A percentile compares a stretch with the other conserved stretches of the same genome.
These are phyloP conservation scores for Larimichthys polyactis DNA, from an alignment of 2,113 vertebrate species.

Conservation along the genomic window DNA sequence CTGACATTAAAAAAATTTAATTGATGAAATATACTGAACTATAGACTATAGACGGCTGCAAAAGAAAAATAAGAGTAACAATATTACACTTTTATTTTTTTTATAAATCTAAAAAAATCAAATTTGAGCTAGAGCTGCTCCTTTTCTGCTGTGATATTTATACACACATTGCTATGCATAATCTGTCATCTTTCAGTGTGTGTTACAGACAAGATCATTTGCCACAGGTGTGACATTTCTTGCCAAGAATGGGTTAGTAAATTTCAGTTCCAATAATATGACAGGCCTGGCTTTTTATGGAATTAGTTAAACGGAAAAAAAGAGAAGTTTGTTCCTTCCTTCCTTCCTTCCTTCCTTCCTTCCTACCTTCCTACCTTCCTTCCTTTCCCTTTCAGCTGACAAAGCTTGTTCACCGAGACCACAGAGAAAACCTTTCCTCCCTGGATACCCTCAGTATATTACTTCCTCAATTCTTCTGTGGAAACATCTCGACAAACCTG, in stretches of 20 bases:
- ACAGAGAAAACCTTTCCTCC: constrained; percentile 42
- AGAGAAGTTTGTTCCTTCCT: constrained; percentile 22
- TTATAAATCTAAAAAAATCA: neutral
- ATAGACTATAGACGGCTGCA: neutral
- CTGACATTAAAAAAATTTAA: neutral
- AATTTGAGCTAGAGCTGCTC: neutral
- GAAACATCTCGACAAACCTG: constrained; percentile 49
- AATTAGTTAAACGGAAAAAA: constrained; percentile 13
- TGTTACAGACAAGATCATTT: neutral
- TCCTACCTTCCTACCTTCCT: neutral
- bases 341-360: no score
- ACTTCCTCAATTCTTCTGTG: constrained; percentile 44
- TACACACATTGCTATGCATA: neutral
- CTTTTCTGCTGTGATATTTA: neutral
- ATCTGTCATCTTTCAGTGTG: neutral
- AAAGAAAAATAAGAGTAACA: neutral
- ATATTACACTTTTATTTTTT: neutral
- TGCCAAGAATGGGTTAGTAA: neutral
- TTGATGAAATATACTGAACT: neutral
- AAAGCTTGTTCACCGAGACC: constrained; percentile 45
- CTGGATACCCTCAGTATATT: constrained; percentile 14
- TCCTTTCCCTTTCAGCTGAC: constrained; percentile 4
- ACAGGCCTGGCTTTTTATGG: constrained; percentile 1
- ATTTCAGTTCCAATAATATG: constrained; percentile 19
- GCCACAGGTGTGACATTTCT: constrained; percentile 5